Conservation (phyloP, 2,797 vertebrate genomes). For the Microhierax caerulescens region DNA sequence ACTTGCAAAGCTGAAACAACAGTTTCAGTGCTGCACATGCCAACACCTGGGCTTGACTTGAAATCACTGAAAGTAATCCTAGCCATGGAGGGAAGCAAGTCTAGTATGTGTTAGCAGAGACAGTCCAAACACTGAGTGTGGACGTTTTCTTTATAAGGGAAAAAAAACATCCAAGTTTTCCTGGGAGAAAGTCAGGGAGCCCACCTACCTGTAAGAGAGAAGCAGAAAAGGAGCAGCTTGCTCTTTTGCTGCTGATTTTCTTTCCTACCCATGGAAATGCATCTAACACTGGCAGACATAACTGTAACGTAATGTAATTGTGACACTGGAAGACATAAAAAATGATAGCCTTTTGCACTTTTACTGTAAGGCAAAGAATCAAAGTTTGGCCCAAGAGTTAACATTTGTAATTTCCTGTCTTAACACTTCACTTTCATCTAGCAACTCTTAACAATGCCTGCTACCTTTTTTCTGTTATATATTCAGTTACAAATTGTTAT, state of each 20-base stretch:
- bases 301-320: not conserved
- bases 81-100: not conserved
- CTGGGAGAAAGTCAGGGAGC: not conserved
- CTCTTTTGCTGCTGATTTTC: not conserved
- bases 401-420: constrained; percentile 17
- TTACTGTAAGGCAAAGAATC: not conserved
- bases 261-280: not conserved
- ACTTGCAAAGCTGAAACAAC: not conserved
- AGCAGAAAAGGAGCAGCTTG: not conserved
- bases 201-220: not conserved
- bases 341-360: not conserved
- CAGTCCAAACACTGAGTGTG: not conserved
- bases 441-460: not conserved
- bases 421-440: constrained; percentile 3
- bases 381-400: not conserved
- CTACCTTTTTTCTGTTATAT: not conserved
- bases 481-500: not conserved
- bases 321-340: not conserved
- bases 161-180: not conserved
- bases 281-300: not conserved
- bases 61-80: not conserved
- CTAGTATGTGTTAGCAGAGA: not conserved
- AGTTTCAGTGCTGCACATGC: not conserved
- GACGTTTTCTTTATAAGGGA: not conserved
- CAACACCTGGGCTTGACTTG: not conserved